Base-by-base conservation (phyloP, 2,797 vertebrate genomes). In the Oreortyx pictus region DNA sequence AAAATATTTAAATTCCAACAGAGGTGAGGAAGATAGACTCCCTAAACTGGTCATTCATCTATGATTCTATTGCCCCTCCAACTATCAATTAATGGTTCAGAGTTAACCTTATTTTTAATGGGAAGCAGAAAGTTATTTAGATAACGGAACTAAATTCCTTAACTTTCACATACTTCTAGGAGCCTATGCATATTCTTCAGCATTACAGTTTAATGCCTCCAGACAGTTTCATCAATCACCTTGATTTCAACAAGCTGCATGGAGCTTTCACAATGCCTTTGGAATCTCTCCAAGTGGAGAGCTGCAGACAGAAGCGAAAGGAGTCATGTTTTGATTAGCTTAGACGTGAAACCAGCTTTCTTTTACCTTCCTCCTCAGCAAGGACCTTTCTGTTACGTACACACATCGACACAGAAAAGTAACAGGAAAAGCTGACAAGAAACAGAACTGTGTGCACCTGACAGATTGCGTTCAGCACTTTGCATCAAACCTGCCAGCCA, bases 71-170 rank as follows among this genome's bases (percentile, higher is more conserved):
- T 56, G 44, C 20, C 11, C 31, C 15, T 27, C 12, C 46, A 44
- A 56, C 5, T 60, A 15, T 3, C 3, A 14, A 27, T 35, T 50
- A 57, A 27, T 5, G 0, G 5, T 39, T 67, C 8, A 23, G 19
- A 78, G 50, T 67, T 86, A 4, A 75, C 33, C 14, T 62, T 60
- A 0, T 2, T 46, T 59, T 25, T n/a, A n/a, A n/a, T n/a, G n/a
- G 12, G 7, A 68, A 44, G 25, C 14, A 61, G 7, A 44, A 91
- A 44, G 5, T 23, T 37, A 29, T 1, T 41, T 19, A 43, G 41
- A 70, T 9, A 3, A 0, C 2, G 2, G 6, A 62, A 74, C 7
- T 62, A 6, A 44, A 43, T 22, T 74, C 78, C 41, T 56, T 64
- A 39, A 33, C 19, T 74, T 62, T 10, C 2, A 24, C 2, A 31